Conservation (phyloP, 2,113 vertebrate genomes). For the Pomatostomus ruficeps region DNA sequence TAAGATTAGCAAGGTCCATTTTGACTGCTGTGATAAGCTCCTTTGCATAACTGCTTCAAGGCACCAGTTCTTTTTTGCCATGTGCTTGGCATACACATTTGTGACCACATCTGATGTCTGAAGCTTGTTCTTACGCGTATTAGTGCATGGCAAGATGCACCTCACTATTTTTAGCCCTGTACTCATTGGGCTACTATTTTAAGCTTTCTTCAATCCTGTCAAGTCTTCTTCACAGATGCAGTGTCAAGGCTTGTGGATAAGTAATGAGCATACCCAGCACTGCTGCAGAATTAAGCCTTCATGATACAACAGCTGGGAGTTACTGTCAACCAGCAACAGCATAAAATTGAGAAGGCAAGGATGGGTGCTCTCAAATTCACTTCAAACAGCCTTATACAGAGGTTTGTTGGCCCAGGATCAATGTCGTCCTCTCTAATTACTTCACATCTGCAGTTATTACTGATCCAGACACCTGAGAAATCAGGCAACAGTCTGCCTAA, state of each 20-base stretch:
- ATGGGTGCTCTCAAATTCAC: background rate
- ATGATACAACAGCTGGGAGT: background rate
- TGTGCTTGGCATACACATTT: background rate
- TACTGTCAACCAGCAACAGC: background rate
- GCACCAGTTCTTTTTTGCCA: background rate
- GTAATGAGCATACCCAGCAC: background rate
- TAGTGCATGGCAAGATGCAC: background rate
- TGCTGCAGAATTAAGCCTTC: background rate
- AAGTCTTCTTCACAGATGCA: background rate
- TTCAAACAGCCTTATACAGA: background rate
- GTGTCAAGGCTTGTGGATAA: background rate
- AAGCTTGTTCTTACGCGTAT: constrained; percentile 3
- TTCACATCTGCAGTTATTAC: background rate
- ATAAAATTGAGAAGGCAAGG: background rate
- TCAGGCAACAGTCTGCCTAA: background rate
- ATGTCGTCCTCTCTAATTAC: background rate
- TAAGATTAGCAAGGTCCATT: constrained; percentile 37
- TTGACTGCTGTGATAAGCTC: constrained; percentile 33
- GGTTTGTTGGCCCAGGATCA: background rate
- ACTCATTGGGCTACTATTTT: background rate
- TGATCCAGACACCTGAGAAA: background rate
- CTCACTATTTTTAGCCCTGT: constrained; percentile 16
- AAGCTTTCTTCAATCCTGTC: background rate
- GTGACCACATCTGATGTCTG: background rate
- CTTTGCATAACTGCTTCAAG: constrained; percentile 47